phyloP scores from a whole-genome alignment of 2,113 vertebrate species.

The Phrynosoma blainvillii region DNA sequence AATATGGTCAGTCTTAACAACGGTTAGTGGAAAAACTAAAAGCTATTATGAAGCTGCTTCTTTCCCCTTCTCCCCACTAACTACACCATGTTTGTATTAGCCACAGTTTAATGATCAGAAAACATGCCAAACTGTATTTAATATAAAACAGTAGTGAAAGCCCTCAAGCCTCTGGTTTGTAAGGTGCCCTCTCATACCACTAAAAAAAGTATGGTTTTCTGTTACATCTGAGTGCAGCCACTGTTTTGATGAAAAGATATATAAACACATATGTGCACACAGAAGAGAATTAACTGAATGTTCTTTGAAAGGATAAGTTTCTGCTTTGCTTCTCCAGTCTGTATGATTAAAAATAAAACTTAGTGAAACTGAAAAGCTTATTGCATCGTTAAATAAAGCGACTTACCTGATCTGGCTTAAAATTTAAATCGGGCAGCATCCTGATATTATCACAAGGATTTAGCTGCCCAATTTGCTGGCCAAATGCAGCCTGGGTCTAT shows the following conservation, averaged over 20 bases:
- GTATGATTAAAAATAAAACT: neutral
- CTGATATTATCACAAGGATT: no score
- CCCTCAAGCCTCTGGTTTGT: neutral
- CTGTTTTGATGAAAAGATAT: neutral
- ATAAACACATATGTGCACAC: neutral
- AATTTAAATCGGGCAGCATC: no score
- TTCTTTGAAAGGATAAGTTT: neutral
- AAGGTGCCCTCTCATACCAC: neutral
- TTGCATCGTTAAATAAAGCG: no score
- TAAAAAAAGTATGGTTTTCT: neutral
- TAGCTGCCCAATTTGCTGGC: no score
- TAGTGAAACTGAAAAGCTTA: no score
- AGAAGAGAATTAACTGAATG: neutral
- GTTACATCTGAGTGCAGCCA: neutral
- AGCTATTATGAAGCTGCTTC: neutral
- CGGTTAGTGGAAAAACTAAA: neutral
- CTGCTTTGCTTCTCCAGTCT: neutral
- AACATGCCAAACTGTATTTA: neutral
- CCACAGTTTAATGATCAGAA: neutral
- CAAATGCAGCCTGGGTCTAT: no score
- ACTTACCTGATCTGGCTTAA: no score
- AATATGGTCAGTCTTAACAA: neutral
- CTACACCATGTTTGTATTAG: neutral
- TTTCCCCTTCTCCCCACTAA: neutral
- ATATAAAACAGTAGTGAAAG: neutral